Conservation (phyloP, 2,888 invertebrate genomes). For the Campoplex capitator region DNA sequence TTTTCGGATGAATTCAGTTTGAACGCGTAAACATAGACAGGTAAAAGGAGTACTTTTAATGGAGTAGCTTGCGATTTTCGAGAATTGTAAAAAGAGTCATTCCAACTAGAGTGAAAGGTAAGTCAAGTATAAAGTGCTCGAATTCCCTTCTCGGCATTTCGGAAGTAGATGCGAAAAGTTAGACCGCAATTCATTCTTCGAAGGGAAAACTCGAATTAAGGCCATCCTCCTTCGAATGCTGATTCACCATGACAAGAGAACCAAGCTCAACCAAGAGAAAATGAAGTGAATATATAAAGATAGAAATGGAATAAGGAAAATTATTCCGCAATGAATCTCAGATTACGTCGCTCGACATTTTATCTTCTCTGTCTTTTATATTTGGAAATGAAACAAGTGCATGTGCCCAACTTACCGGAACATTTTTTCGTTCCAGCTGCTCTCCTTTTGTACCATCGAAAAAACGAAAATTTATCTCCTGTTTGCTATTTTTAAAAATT, state of each 20-base stretch:
- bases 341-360: slow-evolving; percentile 1
- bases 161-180: slow-evolving; percentile 16
- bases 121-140: slow-evolving; percentile 1
- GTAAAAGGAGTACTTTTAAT: not conserved
- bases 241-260: slow-evolving; percentile 35
- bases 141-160: slow-evolving; percentile 18
- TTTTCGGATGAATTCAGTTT: not conserved
- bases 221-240: slow-evolving; percentile 19
- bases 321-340: slow-evolving; percentile 22
- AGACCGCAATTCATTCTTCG: slow-evolving; percentile 31
- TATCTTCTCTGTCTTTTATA: not conserved
- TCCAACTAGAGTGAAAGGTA: not conserved
- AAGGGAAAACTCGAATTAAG: slow-evolving; percentile 49
- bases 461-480: not conserved
- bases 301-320: slow-evolving; percentile 11
- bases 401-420: not conserved
- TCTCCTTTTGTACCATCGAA: not conserved
- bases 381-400: not conserved
- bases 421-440: not conserved
- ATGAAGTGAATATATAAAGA: not conserved
- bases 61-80: not conserved
- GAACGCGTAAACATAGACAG: not conserved
- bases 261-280: not conserved
- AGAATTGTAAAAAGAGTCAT: not conserved
- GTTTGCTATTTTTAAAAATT: not conserved